These are phyloP conservation scores for Dicrurus megarhynchus DNA, from an alignment of 2,113 vertebrate genomes.

Conservation along the genomic window DNA sequence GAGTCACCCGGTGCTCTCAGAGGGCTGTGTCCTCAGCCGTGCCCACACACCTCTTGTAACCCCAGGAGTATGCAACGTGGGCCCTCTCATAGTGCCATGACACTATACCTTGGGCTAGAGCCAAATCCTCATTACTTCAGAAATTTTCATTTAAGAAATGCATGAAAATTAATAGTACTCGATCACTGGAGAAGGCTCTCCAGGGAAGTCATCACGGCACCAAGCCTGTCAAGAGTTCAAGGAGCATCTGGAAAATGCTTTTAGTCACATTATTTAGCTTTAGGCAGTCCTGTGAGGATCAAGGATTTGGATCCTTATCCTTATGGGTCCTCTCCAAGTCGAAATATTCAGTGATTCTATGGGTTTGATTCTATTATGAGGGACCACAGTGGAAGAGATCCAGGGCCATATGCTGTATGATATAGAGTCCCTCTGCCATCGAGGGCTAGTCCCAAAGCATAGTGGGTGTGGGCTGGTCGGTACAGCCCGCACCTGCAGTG, in stretches of 20 bases:
- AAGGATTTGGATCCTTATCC: background rate
- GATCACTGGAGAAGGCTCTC: background rate
- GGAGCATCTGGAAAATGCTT: background rate
- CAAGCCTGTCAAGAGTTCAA: background rate
- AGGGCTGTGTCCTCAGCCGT: background rate
- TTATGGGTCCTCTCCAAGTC: background rate
- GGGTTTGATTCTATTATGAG: background rate
- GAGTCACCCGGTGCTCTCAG: background rate
- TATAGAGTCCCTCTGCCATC: background rate
- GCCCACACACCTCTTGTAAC: background rate
- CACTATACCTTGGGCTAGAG: background rate
- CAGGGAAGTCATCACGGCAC: background rate
- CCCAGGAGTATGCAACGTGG: background rate
- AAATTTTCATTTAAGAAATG: background rate
- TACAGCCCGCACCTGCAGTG: background rate
- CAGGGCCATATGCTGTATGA: background rate
- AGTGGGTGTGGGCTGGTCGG: background rate
- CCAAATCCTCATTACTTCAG: background rate
- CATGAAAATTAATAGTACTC: background rate
- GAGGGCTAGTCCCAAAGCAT: background rate
- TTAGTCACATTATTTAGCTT: background rate
- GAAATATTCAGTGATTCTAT: background rate
- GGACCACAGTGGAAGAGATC: background rate
- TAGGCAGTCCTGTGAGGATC: background rate
- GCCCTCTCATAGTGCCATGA: background rate